Evolutionary conservation across 2,797 vertebrate species (phyloP).

Genomic region (Discoglossus pictus): DNA sequence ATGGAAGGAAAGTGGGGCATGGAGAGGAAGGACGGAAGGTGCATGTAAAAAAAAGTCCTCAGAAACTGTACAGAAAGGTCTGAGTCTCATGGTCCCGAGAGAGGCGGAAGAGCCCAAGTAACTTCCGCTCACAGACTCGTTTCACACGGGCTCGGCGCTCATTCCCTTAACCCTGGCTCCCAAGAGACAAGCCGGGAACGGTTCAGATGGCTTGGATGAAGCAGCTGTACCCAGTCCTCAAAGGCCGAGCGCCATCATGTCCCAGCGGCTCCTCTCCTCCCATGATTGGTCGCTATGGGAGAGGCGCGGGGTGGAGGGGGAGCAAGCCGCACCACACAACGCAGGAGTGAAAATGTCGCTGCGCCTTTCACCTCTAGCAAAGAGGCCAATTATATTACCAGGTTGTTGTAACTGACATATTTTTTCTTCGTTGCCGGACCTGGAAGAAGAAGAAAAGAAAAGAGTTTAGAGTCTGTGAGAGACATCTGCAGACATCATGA

Average conservation of each 20-base stretch:
- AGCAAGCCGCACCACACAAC: constrained; percentile 46
- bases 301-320: constrained; percentile 41
- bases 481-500: too few species aligned
- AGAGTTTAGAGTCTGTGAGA: neutral
- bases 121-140: constrained; percentile 40
- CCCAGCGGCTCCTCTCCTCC: constrained; percentile 54
- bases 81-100: constrained; percentile 85
- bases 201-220: constrained; percentile 59
- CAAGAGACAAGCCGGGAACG: constrained; percentile 58
- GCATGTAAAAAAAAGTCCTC: constrained; percentile 81
- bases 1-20: constrained; percentile 26
- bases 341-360: constrained; percentile 61
- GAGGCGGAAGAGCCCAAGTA: constrained; percentile 72
- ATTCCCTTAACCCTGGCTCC: constrained; percentile 35
- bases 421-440: constrained; percentile 92
- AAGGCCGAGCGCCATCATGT: constrained; percentile 51
- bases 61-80: constrained; percentile 79
- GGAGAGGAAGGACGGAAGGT: constrained; percentile 4
- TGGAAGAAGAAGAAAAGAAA: constrained; percentile 56
- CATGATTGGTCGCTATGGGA: constrained; percentile 38
- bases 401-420: constrained; percentile 92
- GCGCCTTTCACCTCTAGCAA: constrained; percentile 58
- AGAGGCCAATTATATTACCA: constrained; percentile 81
- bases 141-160: constrained; percentile 58
- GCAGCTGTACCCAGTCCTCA: constrained; percentile 54